Base-by-base conservation (phyloP, 2,888 invertebrate genomes). In the Lucinisca nassula region DNA sequence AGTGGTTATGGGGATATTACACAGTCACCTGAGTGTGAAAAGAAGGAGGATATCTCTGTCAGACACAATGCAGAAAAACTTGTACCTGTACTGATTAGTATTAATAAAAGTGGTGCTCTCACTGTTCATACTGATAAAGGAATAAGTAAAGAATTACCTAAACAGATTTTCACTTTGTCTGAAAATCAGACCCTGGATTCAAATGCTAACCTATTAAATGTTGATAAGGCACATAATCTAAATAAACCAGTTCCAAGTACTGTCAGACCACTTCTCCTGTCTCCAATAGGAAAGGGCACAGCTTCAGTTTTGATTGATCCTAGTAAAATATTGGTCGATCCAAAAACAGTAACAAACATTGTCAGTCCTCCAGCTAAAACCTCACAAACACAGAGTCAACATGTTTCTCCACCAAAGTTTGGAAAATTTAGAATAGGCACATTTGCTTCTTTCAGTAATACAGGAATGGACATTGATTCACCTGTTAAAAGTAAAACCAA, bases 341-440 rank as follows among this genome's bases (percentile, higher is more conserved):
- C 67, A 32, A 67, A 67, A 35, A 67, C 3, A 10, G 35, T 67
- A 3, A 12, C 32, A 4, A 17, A 24, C 35, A 35, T 67, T 17
- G 35, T 87, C 14, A 77, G 80, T 61, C 84, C 89, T 14, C 49
- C 82, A 37, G 89, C 72, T 55, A 40, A 14, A 45, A 82, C 30
- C 30, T 49, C 55, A 27, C 73, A 75, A 58, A 67, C 27, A 30
- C 35, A 17, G 2, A 6, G 17, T 10, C 32, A 3, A 67, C 82
- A 90, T 35, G 72, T 82, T 8, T 89, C 89, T 12, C 85, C 88
- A 27, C 80, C 84, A 30, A 94, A 93, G 87, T 90, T 92, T 85
- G 94, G 94, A n/a, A 93, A 93, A 82, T 94, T 93, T 76, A 90
- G 88, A 76, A 95, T 95, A 76, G 95, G 95, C 81, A 94, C 93